Base-by-base conservation (phyloP, 2,888 invertebrate genomes). In the Cinara cedri region DNA sequence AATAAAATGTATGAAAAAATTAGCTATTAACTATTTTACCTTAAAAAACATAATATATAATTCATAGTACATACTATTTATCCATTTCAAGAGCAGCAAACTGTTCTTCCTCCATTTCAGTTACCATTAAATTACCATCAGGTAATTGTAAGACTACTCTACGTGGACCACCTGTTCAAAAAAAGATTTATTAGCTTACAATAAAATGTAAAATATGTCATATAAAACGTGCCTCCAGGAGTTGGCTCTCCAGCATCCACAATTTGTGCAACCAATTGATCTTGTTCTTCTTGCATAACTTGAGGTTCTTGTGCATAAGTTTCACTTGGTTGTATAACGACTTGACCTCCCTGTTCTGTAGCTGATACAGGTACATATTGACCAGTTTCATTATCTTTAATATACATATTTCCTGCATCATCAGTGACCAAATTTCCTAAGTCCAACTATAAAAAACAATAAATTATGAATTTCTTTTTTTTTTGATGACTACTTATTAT, bases 51-150 rank as follows among this genome's bases (percentile, higher is more conserved):
- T 46, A 21, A 54, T 34, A 74, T n/a, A 51, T 3, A 60, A 51
- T 62, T 21, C 49, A 49, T 49, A 46, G 3, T 68, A 44, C 49
- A 49, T 60, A 55, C 87, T 89, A 86, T 88, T 90, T 84, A 86
- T 89, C 87, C 85, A 90, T 84, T 87, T 88, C 84, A 85, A 90
- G 84, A 34, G 92, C 91, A 82, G 91, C 91, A 83, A 91, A 94
- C 85, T 95, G 94, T 84, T 94, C 94, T 84, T 93, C 93, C 83
- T 94, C 92, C 82, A 95, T 91, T 86, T 94, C 93, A 9, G 94
- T 94, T 90, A 94, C 92, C 88, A 94, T 93, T 81, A 94, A 88
- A 84, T 92, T 93, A 82, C 94, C 94, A 85, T 94, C 94, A 11
- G 94, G 94, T 83, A 94, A 87, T 84, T 94, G 87, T n/a, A 94